phyloP scores from a whole-genome alignment of 1,140 invertebrate species.

The Neomicropteryx cornuta region DNA sequence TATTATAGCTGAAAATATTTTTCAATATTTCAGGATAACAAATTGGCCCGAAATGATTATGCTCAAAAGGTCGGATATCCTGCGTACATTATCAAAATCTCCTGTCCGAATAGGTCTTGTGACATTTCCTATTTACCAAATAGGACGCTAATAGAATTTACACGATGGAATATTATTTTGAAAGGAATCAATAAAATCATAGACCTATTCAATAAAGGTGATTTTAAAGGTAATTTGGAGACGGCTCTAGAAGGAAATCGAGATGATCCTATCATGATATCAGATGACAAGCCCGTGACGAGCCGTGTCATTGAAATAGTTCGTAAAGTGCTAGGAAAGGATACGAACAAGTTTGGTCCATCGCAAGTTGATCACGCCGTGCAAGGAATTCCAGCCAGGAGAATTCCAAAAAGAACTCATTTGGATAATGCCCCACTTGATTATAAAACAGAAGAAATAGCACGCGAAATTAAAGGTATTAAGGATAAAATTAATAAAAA shows the following conservation, averaged over 20 bases:
- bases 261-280: slow-evolving; percentile 1
- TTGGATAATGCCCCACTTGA: no score
- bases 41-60: no score
- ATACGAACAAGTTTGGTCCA: slow-evolving; percentile 13
- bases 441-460: no score
- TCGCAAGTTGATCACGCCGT: slow-evolving; percentile 19
- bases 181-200: slow-evolving; percentile 32
- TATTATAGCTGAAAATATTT: no score
- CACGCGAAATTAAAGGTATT: no score
- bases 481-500: no score
- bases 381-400: no score
- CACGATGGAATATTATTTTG: slow-evolving; percentile 36
- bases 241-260: neutral
- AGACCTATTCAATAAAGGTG: slow-evolving; percentile 12
- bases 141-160: slow-evolving; percentile 44
- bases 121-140: slow-evolving; percentile 40
- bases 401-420: no score
- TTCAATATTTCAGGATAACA: no score
- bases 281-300: neutral
- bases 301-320: slow-evolving; percentile 4
- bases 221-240: neutral
- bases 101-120: slow-evolving; percentile 37
- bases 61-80: no score
- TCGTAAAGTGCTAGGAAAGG: slow-evolving; percentile 5
- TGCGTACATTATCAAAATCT: slow-evolving; percentile 42